Evolutionary conservation across 2,113 vertebrate genomes (phyloP).

Genomic region (Oplegnathus fasciatus): DNA sequence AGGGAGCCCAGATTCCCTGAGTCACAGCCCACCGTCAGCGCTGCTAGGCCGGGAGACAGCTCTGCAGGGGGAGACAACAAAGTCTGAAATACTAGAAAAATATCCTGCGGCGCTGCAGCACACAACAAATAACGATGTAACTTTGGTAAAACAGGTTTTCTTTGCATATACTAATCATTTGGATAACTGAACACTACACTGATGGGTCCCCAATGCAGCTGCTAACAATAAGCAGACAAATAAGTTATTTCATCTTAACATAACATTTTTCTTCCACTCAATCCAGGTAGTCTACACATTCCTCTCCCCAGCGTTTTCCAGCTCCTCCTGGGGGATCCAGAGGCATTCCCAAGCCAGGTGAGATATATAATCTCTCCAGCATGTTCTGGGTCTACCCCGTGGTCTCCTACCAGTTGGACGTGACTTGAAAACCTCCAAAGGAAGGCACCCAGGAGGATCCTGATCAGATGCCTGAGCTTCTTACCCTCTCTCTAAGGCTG

Average conservation of each 20-base stretch:
- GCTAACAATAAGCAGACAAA: neutral
- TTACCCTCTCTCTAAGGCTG: neutral
- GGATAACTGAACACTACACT: neutral
- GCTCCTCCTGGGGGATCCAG: neutral
- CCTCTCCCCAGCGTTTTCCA: neutral
- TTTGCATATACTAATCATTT: neutral
- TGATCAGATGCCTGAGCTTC: neutral
- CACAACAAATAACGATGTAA: neutral
- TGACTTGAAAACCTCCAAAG: neutral
- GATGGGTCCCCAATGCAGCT: neutral
- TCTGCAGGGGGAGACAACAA: slow-evolving; percentile 63
- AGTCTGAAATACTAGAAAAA: neutral
- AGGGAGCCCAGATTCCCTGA: slow-evolving; percentile 75
- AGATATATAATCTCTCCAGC: neutral
- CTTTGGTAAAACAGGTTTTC: slow-evolving; percentile 2
- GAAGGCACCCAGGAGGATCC: no score
- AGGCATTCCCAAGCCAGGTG: neutral
- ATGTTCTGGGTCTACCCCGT: neutral
- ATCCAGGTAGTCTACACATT: neutral
- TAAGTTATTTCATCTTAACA: neutral
- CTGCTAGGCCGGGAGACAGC: slow-evolving; percentile 76
- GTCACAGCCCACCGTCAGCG: slow-evolving; percentile 75
- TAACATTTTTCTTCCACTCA: neutral
- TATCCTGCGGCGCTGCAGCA: neutral
- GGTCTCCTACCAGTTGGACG: neutral